A percentile compares a stretch with the other conserved stretches of the same genome.
phyloP scores from a whole-genome alignment of 2,888 invertebrate genomes.

The Terebella lapidaria region DNA sequence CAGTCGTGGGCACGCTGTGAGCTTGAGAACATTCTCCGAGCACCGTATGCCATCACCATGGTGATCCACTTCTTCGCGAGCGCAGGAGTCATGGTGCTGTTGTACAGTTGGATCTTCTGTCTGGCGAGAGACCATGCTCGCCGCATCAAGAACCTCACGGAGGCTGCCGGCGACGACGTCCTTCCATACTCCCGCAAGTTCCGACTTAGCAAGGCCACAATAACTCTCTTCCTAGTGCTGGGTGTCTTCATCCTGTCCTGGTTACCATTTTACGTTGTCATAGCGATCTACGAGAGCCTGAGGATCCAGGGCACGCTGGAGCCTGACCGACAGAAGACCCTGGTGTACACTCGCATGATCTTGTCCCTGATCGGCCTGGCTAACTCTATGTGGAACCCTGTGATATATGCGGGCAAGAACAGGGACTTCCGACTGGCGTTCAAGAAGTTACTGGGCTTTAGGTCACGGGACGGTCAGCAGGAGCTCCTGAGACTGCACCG shows the following conservation, averaged over 20 bases:
- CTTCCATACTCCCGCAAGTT: slow-evolving; percentile 18
- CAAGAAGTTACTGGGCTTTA: slow-evolving; percentile 18
- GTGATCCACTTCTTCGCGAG: slow-evolving; percentile 13
- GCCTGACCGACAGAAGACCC: not conserved
- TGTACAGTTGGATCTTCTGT: slow-evolving; percentile 1
- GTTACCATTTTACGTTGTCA: slow-evolving; percentile 26
- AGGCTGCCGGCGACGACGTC: slow-evolving; percentile 8
- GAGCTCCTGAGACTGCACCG: not conserved
- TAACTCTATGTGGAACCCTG: slow-evolving; percentile 29
- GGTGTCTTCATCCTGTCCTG: slow-evolving; percentile 26
- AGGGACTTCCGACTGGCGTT: slow-evolving; percentile 25
- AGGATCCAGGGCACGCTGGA: not conserved
- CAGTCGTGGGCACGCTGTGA: not conserved
- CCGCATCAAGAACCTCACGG: not conserved
- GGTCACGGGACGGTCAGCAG: too few species aligned
- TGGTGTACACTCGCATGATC: not conserved
- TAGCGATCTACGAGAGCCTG: not conserved
- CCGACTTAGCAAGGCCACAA: slow-evolving; percentile 26
- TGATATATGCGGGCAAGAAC: slow-evolving; percentile 31
- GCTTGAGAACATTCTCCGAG: slow-evolving; percentile 1
- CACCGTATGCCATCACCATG: not conserved
- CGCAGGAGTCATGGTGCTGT: not conserved
- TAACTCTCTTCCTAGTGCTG: slow-evolving; percentile 23
- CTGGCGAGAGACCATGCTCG: not conserved
- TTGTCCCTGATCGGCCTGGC: slow-evolving; percentile 23